These are phyloP conservation scores for Pocillopora grandis DNA, from an alignment of 92 coral and sea anemone species.

Conservation along the genomic window DNA sequence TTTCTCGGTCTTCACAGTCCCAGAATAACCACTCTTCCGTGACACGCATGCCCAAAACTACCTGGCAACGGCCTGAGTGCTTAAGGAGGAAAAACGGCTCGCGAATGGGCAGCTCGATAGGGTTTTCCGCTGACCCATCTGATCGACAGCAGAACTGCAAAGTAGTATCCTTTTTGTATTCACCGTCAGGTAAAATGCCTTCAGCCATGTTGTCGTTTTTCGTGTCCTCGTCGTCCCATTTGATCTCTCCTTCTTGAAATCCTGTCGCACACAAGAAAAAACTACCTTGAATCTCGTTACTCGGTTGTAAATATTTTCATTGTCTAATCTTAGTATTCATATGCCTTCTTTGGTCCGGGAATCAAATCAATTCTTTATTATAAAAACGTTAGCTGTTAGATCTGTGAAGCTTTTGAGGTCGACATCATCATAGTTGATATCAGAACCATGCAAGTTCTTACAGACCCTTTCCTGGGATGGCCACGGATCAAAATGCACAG, in stretches of 20 bases:
- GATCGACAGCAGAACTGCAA: slow-evolving; percentile 48
- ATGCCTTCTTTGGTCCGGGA: too few relatives aligned
- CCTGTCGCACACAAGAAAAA: neutral
- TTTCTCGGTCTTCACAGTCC: slow-evolving; percentile 43
- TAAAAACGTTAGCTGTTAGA: too few relatives aligned
- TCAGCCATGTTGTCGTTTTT: slow-evolving; percentile 30
- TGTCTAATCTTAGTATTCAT: too few relatives aligned
- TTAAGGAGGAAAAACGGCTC: slow-evolving; percentile 35
- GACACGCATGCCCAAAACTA: slow-evolving; percentile 28
- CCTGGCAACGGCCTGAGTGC: slow-evolving; percentile 26
- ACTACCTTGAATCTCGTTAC: too few relatives aligned
- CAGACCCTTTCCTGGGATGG: too few relatives aligned
- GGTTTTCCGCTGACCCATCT: slow-evolving; percentile 44
- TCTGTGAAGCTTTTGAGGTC: too few relatives aligned
- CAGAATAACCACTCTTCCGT: slow-evolving; percentile 43
- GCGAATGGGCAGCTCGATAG: slow-evolving; percentile 41
- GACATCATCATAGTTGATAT: too few relatives aligned
- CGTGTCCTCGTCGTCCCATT: slow-evolving; percentile 59
- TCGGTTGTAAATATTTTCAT: too few relatives aligned
- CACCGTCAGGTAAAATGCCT: slow-evolving; percentile 51
- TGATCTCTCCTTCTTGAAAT: slow-evolving; percentile 34
- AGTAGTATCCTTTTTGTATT: slow-evolving; percentile 31
- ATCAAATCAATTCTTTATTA: too few relatives aligned
- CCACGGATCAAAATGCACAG: too few relatives aligned
- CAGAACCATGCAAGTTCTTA: too few relatives aligned